These are phyloP conservation scores for Maniola jurtina DNA, from an alignment of 1,140 invertebrate species.

Conservation along the genomic window DNA sequence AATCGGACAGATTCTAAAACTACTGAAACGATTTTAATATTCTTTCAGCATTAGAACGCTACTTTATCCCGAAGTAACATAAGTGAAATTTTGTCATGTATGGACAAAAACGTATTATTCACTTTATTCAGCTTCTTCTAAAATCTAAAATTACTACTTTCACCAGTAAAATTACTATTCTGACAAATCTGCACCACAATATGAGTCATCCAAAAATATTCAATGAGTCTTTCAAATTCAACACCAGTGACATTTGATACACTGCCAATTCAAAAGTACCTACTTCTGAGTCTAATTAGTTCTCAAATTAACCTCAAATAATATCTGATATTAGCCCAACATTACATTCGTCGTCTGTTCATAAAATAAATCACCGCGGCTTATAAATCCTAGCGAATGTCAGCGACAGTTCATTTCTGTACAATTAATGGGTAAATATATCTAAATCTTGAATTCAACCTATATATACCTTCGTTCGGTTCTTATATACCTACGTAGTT, in stretches of 20 bases:
- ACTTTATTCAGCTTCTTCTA: too few species aligned
- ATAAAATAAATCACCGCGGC: conserved; percentile 38
- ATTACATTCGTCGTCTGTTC: conserved; percentile 26
- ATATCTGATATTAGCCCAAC: conserved; percentile 21
- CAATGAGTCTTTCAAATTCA: not conserved
- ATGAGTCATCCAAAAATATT: too few species aligned
- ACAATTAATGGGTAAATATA: conserved; percentile 42
- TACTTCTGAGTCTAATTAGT: conserved; percentile 3
- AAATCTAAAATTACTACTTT: too few species aligned
- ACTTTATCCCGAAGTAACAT: too few species aligned
- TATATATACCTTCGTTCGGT: too few species aligned
- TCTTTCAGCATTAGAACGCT: too few species aligned
- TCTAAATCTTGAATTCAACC: conserved; percentile 34
- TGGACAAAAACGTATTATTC: too few species aligned
- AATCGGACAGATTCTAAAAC: too few species aligned
- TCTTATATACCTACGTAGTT: not conserved
- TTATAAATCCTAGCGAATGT: conserved; percentile 36
- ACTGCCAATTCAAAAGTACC: not conserved
- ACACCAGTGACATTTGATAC: not conserved
- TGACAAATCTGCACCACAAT: too few species aligned
- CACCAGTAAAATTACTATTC: too few species aligned
- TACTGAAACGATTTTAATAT: too few species aligned
- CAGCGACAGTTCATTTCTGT: conserved; percentile 37
- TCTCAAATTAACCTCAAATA: conserved; percentile 18
- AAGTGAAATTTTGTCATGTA: too few species aligned